These are phyloP conservation scores for Mastomys coucha DNA, from an alignment of 2,113 vertebrate species.

Conservation along the genomic window DNA sequence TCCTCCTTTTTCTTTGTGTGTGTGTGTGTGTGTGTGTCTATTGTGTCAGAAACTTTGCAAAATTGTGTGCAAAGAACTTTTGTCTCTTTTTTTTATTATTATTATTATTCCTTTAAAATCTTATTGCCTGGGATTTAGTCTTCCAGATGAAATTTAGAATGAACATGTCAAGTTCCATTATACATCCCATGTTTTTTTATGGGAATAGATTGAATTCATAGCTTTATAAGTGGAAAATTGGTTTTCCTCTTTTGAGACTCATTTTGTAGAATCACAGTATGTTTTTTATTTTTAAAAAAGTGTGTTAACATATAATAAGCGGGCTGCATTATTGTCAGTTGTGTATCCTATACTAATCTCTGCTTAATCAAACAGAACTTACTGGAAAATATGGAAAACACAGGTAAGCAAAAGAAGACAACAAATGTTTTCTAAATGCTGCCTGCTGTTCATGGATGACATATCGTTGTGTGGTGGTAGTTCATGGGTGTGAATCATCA, in stretches of 20 bases:
- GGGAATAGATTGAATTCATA: slow-evolving; percentile 48
- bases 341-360: not conserved
- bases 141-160: slow-evolving; percentile 58
- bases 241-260: slow-evolving; percentile 44
- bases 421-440: not conserved
- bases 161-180: slow-evolving; percentile 63
- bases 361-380: slow-evolving; percentile 29
- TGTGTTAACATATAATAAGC: not conserved
- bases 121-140: not conserved
- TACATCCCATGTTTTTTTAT: not conserved
- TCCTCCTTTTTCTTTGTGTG: not conserved
- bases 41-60: not conserved
- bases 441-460: not conserved
- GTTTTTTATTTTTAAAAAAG: not conserved
- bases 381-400: not conserved
- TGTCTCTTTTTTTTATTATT: not conserved
- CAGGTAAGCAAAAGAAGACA: not conserved
- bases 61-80: not conserved
- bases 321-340: not conserved
- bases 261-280: not conserved
- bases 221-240: slow-evolving; percentile 31
- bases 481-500: not conserved
- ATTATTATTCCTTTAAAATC: not conserved
- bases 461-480: not conserved
- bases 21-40: not conserved